These are phyloP conservation scores for Mythimna pallens DNA, from an alignment of 2,888 invertebrate genomes.

Conservation along the genomic window DNA sequence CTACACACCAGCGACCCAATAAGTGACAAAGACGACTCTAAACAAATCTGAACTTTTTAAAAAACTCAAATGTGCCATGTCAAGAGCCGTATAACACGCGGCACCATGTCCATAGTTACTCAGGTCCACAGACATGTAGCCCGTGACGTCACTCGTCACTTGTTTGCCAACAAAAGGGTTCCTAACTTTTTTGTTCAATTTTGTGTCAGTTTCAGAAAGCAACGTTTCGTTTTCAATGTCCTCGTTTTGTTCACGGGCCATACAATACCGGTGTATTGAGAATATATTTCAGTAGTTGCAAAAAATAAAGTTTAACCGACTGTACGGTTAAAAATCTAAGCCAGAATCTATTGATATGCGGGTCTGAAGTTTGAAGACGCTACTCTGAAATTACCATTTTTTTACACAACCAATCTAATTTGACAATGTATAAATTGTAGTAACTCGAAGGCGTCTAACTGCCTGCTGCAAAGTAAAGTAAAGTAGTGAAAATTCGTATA, in stretches of 20 bases:
- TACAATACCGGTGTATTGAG: background rate
- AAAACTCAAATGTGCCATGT: background rate
- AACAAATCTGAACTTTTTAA: background rate
- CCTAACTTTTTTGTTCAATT: conserved; percentile 34
- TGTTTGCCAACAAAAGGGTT: conserved; percentile 35
- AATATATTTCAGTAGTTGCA: background rate
- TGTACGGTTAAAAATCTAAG: too few species aligned
- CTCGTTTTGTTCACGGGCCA: background rate
- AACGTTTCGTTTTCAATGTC: background rate
- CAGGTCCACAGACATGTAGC: background rate
- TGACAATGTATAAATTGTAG: too few species aligned
- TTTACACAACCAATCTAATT: too few species aligned
- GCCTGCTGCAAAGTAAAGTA: too few species aligned
- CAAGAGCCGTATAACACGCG: background rate
- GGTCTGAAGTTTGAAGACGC: background rate
- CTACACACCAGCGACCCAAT: background rate
- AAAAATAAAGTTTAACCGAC: too few species aligned
- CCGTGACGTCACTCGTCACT: conserved; percentile 39
- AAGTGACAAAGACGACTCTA: background rate
- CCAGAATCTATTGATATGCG: too few species aligned
- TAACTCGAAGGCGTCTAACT: too few species aligned
- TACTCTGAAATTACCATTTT: background rate
- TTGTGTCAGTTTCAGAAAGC: conserved; percentile 27
- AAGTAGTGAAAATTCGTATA: too few species aligned
- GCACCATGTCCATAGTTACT: background rate